Conservation (phyloP, 2,888 invertebrate genomes). For the Tanypteryx hageni region DNA sequence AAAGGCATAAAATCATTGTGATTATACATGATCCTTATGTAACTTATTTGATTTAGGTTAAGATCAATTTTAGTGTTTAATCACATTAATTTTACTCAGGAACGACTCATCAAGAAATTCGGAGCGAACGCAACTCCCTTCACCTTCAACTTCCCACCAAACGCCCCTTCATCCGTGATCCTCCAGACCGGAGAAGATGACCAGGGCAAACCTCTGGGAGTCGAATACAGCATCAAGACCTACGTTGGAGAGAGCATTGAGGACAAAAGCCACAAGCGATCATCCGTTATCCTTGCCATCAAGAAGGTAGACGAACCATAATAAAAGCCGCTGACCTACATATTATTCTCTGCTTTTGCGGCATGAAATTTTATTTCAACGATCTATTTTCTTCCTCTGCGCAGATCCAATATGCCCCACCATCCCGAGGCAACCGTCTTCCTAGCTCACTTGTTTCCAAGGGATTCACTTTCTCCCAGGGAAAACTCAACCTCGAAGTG, state of each 20-base stretch:
- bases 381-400: conserved; percentile 37
- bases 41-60: too few species aligned
- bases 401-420: conserved; percentile 84
- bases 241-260: conserved; percentile 90
- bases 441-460: conserved; percentile 93
- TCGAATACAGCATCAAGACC: conserved; percentile 89
- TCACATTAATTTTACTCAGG: conserved; percentile 72
- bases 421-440: conserved; percentile 83
- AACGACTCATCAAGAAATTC: conserved; percentile 89
- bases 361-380: background rate
- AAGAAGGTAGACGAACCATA: conserved; percentile 81
- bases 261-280: conserved; percentile 91
- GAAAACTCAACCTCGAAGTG: conserved; percentile 92
- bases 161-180: conserved; percentile 92
- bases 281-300: conserved; percentile 89
- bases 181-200: conserved; percentile 89
- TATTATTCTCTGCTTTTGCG: background rate
- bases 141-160: conserved; percentile 87
- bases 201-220: conserved; percentile 89
- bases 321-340: background rate
- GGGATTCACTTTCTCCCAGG: conserved; percentile 93
- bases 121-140: conserved; percentile 90
- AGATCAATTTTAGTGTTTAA: background rate
- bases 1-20: too few species aligned
- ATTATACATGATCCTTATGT: too few species aligned